Conservation (phyloP, 2,113 vertebrate species). For the Siphamia tubifer region DNA sequence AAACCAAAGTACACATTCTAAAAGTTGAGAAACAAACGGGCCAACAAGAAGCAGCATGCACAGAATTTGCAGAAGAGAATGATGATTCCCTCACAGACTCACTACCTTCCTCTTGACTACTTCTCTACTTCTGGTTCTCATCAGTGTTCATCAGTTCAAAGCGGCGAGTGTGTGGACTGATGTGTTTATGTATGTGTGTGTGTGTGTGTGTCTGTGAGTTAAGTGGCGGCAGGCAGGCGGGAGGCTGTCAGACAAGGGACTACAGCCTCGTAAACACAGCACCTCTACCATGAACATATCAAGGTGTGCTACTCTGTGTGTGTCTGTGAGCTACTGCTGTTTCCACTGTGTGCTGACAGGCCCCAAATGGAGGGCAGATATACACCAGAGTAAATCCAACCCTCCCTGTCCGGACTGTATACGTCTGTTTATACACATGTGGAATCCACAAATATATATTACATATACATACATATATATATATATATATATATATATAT, state of each 20-base stretch:
- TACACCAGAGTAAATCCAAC: conserved; percentile 60
- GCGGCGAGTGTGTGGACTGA: conserved; percentile 49
- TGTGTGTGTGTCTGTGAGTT: conserved; percentile 52
- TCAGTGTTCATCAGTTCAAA: conserved; percentile 78
- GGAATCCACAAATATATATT: conserved; percentile 46
- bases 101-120: conserved; percentile 41
- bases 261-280: conserved; percentile 75
- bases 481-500: too few relatives aligned
- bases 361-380: conserved; percentile 62
- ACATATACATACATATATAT: too few relatives aligned
- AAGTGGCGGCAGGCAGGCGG: conserved; percentile 78
- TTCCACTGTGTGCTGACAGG: conserved; percentile 70
- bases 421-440: conserved; percentile 64
- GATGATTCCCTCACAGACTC: conserved; percentile 3
- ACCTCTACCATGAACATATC: conserved; percentile 68
- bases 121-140: conserved; percentile 72
- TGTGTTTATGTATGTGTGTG: conserved; percentile 53
- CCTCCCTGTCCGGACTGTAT: conserved; percentile 62
- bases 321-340: conserved; percentile 62
- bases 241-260: conserved; percentile 73
- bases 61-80: conserved; percentile 23
- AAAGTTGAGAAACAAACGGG: conserved; percentile 41
- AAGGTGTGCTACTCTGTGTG: conserved; percentile 57
- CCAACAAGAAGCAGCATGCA: conserved; percentile 39
- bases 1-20: conserved; percentile 37